Base-by-base conservation (phyloP, 2,888 invertebrate genomes). In the Meliscaeva auricollis region DNA sequence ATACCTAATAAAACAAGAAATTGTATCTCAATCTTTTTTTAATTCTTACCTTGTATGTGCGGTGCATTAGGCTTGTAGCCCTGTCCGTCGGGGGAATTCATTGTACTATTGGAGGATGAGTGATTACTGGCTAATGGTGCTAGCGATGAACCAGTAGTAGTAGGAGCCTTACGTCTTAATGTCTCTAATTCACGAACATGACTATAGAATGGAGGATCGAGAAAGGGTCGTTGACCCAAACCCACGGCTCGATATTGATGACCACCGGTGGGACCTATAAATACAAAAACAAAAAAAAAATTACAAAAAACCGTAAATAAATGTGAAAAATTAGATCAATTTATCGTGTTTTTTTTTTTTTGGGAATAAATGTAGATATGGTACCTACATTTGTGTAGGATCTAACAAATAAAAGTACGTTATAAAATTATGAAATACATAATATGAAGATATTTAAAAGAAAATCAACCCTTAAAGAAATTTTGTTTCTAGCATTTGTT, bases 201-300 rank as follows among this genome's bases (percentile, higher is more conserved):
- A 87, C 94, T 94, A 73, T 94, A 93, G 91, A 95, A 95, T 64
- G 95, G 93, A 73, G 93, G 92, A 78, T 94, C 92, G 91, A 95
- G 91, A 93, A 94, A 94, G 69, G 96, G 95, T 88, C 97, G 94
- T 90, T 96, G 96, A 73, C 95, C 94, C 89, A 96, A 93, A 38
- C 96, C 95, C 88, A 96, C 93, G 62, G 96, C 94, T 87, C 97
- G 94, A 90, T 96, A 96, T 90, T 95, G 95, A 88, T 95, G 94
- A 92, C 94, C 93, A 91, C 93, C 90, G 89, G 94, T 93, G 82
- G 94, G 94, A 93, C 94, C 94, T 94, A 66, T 35, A 88, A 87
- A n/a, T n/a, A n/a, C n/a, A 22, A 17, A 73, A 62, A 38, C 6
- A 41, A 26, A 54, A 20, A 46, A 38, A 62, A 78, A 64, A 32